Evolutionary conservation across 2,797 vertebrate species (phyloP).

Genomic region (Premnoplex brunnescens): DNA sequence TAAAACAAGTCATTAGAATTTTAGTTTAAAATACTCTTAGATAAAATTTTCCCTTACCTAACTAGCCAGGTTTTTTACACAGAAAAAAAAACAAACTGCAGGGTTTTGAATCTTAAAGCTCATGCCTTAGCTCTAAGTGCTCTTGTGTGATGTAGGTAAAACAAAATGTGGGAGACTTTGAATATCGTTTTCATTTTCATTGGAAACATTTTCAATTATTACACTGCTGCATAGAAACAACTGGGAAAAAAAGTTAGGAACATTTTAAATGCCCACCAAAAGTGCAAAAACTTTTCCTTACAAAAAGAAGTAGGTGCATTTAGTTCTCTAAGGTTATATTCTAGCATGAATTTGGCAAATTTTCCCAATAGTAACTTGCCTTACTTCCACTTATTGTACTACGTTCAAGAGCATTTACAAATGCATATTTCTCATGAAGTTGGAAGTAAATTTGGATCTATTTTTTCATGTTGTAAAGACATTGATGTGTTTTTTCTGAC

Average conservation of each 20-base stretch:
- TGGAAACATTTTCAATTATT: constrained; percentile 69
- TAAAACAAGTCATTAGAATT: constrained; percentile 72
- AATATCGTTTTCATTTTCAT: constrained; percentile 69
- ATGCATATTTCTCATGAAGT: constrained; percentile 70
- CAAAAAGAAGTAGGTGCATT: constrained; percentile 27
- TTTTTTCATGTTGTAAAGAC: constrained; percentile 77
- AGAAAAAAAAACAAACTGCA: neutral
- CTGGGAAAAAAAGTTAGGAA: neutral
- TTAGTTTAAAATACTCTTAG: constrained; percentile 51
- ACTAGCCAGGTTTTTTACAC: neutral
- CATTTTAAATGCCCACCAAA: constrained; percentile 46
- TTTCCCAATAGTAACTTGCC: constrained; percentile 6
- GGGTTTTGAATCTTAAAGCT: constrained; percentile 42
- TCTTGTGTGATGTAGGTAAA: constrained; percentile 18
- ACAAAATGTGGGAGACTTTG: constrained; percentile 48
- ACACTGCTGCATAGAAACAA: constrained; percentile 36
- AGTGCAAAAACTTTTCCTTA: constrained; percentile 29
- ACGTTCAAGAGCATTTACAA: constrained; percentile 59
- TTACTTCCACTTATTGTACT: constrained; percentile 33
- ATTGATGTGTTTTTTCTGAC: constrained; percentile 83
- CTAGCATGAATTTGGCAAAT: neutral
- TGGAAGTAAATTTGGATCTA: constrained; percentile 75
- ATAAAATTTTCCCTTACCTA: constrained; percentile 49
- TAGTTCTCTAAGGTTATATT: neutral
- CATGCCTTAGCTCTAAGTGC: constrained; percentile 17